phyloP scores from a whole-genome alignment of 2,113 vertebrate species.

The Leptocoma aspasia region DNA sequence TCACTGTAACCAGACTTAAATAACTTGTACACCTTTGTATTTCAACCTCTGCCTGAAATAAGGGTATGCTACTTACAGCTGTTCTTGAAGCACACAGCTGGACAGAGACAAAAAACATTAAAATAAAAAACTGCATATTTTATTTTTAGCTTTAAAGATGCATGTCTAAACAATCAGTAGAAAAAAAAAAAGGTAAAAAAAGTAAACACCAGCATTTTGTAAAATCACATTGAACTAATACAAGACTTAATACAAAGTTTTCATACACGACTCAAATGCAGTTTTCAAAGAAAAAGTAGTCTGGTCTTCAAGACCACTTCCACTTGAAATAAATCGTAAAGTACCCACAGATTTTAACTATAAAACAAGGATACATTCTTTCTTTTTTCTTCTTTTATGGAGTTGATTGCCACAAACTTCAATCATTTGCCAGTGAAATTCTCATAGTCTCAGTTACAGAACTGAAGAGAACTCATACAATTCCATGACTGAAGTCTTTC shows the following conservation, averaged over 20 bases:
- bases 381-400: not conserved
- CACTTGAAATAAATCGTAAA: not conserved
- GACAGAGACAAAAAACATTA: not conserved
- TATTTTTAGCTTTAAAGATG: conserved; percentile 40
- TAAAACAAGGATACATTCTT: not conserved
- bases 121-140: not conserved
- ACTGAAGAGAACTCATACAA: not conserved
- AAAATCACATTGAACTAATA: conserved; percentile 3
- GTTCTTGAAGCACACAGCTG: not conserved
- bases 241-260: conserved; percentile 1
- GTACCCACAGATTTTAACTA: not conserved
- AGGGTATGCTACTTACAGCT: not conserved
- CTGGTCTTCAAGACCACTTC: conserved; percentile 8
- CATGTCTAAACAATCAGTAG: conserved; percentile 14
- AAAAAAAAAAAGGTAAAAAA: conserved; percentile 39
- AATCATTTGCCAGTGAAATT: not conserved
- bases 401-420: not conserved
- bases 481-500: not conserved
- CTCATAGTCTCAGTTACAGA: not conserved
- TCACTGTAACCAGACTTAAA: not conserved
- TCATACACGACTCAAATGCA: not conserved
- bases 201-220: not conserved
- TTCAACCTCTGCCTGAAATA: not conserved
- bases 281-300: not conserved
- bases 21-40: not conserved